Evolutionary conservation across 2,888 invertebrate species (phyloP).

Genomic region (Agrotis ipsilon): DNA sequence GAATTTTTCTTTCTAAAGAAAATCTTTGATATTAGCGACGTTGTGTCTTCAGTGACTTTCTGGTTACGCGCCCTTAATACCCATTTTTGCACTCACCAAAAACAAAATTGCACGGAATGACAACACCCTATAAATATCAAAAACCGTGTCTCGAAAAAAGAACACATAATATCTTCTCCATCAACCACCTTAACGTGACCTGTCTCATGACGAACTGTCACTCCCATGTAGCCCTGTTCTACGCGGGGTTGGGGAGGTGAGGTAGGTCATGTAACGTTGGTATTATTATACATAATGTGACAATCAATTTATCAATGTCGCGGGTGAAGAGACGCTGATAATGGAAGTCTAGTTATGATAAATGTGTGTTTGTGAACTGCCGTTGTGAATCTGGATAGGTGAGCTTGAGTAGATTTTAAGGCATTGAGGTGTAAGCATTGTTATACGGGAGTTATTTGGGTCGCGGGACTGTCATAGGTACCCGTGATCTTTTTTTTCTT

Average conservation of each 20-base stretch:
- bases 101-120: slow-evolving; percentile 3
- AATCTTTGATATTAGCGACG: no score
- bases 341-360: slow-evolving; percentile 52
- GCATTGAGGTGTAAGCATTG: not conserved
- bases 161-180: slow-evolving; percentile 24
- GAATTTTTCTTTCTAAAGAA: no score
- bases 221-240: not conserved
- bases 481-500: no score
- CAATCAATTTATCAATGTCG: slow-evolving; percentile 54
- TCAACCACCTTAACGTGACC: slow-evolving; percentile 23
- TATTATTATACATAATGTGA: slow-evolving; percentile 44
- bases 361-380: slow-evolving; percentile 43
- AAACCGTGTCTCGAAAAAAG: slow-evolving; percentile 28
- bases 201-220: not conserved
- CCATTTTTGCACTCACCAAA: not conserved
- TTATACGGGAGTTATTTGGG: no score
- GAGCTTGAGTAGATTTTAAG: not conserved
- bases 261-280: slow-evolving; percentile 15
- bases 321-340: slow-evolving; percentile 37
- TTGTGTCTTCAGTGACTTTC: no score
- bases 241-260: not conserved
- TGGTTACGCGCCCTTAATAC: not conserved
- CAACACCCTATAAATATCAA: slow-evolving; percentile 38
- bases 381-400: slow-evolving; percentile 35
- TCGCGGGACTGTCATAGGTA: no score